These are phyloP conservation scores for Ptyas mucosa DNA, from an alignment of 2,113 vertebrate species.

Conservation along the genomic window DNA sequence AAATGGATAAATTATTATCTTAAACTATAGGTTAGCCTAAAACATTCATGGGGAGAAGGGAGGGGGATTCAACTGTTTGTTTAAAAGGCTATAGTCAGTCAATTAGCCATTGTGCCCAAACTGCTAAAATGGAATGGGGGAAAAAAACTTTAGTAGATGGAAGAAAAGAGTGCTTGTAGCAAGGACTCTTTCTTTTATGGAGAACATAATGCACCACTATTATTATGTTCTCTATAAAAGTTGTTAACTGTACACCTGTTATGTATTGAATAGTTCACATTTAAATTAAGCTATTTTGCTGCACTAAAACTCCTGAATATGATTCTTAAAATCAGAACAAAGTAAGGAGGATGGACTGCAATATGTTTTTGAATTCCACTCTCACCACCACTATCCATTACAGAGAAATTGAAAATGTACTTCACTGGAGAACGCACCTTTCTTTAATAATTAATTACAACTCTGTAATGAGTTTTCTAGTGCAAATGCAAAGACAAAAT, in stretches of 20 bases:
- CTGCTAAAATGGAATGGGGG: background rate
- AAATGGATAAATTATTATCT: background rate
- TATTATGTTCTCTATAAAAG: background rate
- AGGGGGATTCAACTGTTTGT: background rate
- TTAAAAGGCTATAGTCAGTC: background rate
- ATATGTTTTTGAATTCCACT: slow-evolving; percentile 32
- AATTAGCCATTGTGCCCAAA: background rate
- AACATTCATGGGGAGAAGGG: background rate
- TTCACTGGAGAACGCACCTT: slow-evolving; percentile 6
- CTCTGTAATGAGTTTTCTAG: slow-evolving; percentile 26
- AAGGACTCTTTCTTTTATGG: background rate
- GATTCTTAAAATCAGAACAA: background rate
- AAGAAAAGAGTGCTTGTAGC: background rate
- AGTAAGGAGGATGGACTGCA: slow-evolving; percentile 6
- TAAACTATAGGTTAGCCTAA: background rate
- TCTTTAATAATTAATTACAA: slow-evolving; percentile 51
- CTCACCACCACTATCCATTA: slow-evolving; percentile 13
- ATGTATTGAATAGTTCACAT: background rate
- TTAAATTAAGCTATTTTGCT: background rate
- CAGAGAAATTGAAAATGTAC: background rate
- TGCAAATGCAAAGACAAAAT: slow-evolving; percentile 52
- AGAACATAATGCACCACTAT: background rate
- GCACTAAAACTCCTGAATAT: background rate
- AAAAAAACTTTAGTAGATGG: background rate
- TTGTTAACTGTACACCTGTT: background rate